Evolutionary conservation across 1,140 invertebrate species (phyloP).

Genomic region (Leptestheria dahalacensis): DNA sequence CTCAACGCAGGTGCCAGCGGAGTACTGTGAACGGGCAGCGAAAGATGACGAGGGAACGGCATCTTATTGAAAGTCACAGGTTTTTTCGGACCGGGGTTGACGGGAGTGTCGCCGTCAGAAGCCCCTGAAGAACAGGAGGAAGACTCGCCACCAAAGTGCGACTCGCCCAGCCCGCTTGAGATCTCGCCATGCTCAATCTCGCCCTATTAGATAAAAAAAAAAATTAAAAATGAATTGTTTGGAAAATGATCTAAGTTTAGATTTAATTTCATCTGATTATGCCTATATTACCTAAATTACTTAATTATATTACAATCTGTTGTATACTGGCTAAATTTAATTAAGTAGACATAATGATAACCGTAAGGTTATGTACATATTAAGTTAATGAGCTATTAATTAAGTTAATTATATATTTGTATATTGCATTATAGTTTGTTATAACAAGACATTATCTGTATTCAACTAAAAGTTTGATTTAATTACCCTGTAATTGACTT

Average conservation of each 20-base stretch:
- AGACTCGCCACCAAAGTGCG: background rate
- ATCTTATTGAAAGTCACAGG: background rate
- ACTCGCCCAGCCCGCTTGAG: background rate
- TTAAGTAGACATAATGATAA: too few relatives aligned
- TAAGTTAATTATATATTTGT: too few relatives aligned
- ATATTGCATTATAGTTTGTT: background rate
- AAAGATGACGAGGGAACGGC: background rate
- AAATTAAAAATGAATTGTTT: too few relatives aligned
- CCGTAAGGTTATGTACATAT: too few relatives aligned
- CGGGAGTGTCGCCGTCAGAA: background rate
- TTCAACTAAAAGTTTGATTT: background rate
- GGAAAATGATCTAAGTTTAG: background rate
- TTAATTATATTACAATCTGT: too few relatives aligned
- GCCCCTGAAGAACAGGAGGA: background rate
- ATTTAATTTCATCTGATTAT: too few relatives aligned
- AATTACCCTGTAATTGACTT: background rate
- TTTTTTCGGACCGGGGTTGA: background rate
- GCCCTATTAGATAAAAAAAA: background rate
- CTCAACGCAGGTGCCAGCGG: background rate
- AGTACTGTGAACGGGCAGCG: background rate
- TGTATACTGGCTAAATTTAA: too few relatives aligned
- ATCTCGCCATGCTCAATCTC: background rate
- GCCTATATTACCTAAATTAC: background rate
- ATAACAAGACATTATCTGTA: too few relatives aligned
- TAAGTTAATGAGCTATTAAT: too few relatives aligned